Conservation (phyloP, 2,797 vertebrate species). For the Centropyge bicolor region DNA sequence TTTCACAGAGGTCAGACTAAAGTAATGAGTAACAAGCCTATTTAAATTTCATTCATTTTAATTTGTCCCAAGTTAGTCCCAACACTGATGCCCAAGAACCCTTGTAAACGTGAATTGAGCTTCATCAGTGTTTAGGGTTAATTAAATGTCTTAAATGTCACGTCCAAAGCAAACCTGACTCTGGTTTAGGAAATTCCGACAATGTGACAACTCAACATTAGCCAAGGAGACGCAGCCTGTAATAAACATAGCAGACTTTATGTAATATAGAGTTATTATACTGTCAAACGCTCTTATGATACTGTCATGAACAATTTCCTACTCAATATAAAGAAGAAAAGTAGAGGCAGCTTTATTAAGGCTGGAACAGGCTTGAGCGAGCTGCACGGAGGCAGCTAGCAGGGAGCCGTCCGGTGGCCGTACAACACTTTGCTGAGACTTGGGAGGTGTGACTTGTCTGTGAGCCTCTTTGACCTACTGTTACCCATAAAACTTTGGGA, state of each 20-base stretch:
- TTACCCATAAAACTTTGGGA: not conserved
- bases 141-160: not conserved
- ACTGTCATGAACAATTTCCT: slow-evolving; percentile 6
- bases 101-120: not conserved
- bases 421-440: not conserved
- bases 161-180: not conserved
- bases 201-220: not conserved
- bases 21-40: no score
- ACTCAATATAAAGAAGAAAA: not conserved
- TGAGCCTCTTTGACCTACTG: not conserved
- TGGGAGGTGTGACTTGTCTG: not conserved
- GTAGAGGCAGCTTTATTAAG: not conserved
- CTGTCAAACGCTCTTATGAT: not conserved
- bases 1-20: no score
- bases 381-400: not conserved
- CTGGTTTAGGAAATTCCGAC: not conserved
- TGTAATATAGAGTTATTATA: slow-evolving; percentile 3
- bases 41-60: no score
- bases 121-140: not conserved
- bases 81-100: no score
- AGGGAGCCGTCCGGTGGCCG: not conserved
- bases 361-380: not conserved
- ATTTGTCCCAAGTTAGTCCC: no score
- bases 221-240: not conserved
- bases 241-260: not conserved